Percentiles rank a stretch among this genome's conserved stretches.
phyloP scores from a whole-genome alignment of 2,888 invertebrate genomes.

The Microchrysa polita region DNA sequence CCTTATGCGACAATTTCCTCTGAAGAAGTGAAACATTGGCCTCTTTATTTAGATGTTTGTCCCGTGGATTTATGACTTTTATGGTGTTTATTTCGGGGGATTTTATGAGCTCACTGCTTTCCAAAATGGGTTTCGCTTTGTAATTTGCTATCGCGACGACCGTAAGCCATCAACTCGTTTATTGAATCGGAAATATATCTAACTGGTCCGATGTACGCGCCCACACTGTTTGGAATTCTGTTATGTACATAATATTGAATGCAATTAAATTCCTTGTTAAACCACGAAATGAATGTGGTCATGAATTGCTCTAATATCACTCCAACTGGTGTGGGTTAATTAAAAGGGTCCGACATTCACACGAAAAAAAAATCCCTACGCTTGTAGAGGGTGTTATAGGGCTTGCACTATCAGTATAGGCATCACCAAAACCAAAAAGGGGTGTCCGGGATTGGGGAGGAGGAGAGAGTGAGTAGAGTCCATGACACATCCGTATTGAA shows the following conservation, averaged over 20 bases:
- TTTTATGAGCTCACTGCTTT: constrained; percentile 35
- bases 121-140: constrained; percentile 12
- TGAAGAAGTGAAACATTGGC: constrained; percentile 24
- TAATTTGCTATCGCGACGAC: background rate
- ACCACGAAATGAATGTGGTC: constrained; percentile 1
- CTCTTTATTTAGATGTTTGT: constrained; percentile 40
- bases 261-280: constrained; percentile 7
- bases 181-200: background rate
- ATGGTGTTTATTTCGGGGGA: constrained; percentile 34
- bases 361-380: background rate
- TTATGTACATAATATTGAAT: too few relatives aligned
- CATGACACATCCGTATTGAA: background rate
- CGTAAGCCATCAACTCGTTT: background rate
- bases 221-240: background rate
- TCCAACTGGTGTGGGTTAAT: background rate
- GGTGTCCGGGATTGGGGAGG: too few relatives aligned
- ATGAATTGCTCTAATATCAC: constrained; percentile 2
- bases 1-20: constrained; percentile 41
- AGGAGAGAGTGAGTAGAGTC: background rate
- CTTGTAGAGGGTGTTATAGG: too few relatives aligned
- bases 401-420: background rate
- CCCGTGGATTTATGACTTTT: constrained; percentile 32
- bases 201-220: background rate
- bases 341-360: background rate
- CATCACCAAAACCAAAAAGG: too few relatives aligned